Evolutionary conservation across 2,888 invertebrate species (phyloP), one percentile per base, ranked within the genome.

Genomic region (Pyrochroa serraticornis): DNA sequence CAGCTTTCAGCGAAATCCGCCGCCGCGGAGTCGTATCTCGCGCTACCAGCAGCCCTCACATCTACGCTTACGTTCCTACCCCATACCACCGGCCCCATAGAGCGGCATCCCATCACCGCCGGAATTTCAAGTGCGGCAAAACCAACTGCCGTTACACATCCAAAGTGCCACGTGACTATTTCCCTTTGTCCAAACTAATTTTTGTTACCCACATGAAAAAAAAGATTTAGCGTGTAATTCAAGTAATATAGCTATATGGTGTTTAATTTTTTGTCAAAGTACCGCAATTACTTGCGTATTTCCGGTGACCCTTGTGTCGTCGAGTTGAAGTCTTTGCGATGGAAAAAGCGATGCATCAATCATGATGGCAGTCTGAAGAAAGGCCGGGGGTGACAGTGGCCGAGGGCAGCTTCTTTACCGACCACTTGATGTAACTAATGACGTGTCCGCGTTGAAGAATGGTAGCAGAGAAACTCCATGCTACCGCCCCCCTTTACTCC

Each of bases 1-100:
- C 76, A 74, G 77, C 75, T 75, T 75, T 75, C 74, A 75, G 73
- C 71, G 67, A 75, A 77, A 77, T 76, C 77, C 76, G 72, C 68
- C 73, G 71, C 70, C 47, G 64, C 70, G 72, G 72, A 73, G 71
- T 73, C 75, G 74, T 78, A 77, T 78, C 78, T 76, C 73, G 73
- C 71, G 69, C 69, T 64, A 66, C 68, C 76, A 76, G 75, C 68
- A 61, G 35, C 55, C 50, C 46, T 22, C 30, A 8, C 46, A 37
- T 36, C 48, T 52, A 39, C 57, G 32, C 41, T 44, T 34, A 14
- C 6, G 7, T 37, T 9, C 30, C 35, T 43, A 51, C 8, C 12
- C 31, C 44, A 14, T 36, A 8, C 7, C 42, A 44, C 8, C 7
- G 10, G n/a, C 8, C 10, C 7, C 3, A 31, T 14, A 8, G 44